A percentile compares a stretch with the other conserved stretches of the same genome.
Conservation (phyloP, 2,888 invertebrate species). For the Latheticus oryzae region DNA sequence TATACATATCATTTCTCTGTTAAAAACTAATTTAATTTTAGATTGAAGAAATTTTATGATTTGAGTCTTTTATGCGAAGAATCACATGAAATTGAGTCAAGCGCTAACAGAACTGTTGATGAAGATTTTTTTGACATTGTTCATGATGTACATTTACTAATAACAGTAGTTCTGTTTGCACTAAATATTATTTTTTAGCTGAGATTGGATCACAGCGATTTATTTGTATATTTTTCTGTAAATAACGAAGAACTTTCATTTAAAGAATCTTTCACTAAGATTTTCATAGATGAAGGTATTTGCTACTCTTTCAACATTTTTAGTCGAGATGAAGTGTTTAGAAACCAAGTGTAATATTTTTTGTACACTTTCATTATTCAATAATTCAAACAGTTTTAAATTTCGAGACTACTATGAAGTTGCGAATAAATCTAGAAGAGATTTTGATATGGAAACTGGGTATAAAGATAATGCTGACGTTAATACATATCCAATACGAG, state of each 20-base stretch:
- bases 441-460: conserved; percentile 69
- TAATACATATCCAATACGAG: conserved; percentile 76
- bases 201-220: neutral
- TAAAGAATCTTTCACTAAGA: conserved; percentile 70
- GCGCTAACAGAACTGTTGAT: neutral
- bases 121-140: neutral
- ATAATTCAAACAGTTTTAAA: conserved; percentile 6
- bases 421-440: conserved; percentile 12
- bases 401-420: conserved; percentile 17
- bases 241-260: conserved; percentile 59
- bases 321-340: conserved; percentile 70
- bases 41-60: conserved; percentile 2
- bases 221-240: neutral
- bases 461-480: conserved; percentile 67
- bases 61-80: neutral
- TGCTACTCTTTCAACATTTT: conserved; percentile 79
- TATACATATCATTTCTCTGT: no score
- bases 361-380: no score
- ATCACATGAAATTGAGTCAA: neutral
- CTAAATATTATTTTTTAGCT: conserved; percentile 1
- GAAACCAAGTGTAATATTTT: conserved; percentile 67
- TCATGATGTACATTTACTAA: neutral
- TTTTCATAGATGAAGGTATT: conserved; percentile 77
- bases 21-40: conserved; percentile 2
- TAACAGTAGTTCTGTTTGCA: neutral